phyloP scores from a whole-genome alignment of 2,113 vertebrate genomes.

The Entomyzon cyanotis region DNA sequence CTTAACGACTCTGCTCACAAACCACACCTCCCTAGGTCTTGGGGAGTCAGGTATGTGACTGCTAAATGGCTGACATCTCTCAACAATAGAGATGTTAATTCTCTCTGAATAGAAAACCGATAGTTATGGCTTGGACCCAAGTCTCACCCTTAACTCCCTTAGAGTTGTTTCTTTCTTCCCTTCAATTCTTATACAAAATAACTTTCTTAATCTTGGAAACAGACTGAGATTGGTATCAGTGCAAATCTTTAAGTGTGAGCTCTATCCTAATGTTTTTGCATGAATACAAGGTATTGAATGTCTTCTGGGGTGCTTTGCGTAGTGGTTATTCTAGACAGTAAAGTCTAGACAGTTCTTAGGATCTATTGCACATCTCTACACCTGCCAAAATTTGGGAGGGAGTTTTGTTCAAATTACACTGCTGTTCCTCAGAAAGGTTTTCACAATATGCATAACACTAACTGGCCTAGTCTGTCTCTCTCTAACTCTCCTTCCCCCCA shows the following conservation, averaged over 20 bases:
- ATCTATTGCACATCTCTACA: constrained; percentile 16
- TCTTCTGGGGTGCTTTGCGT: background rate
- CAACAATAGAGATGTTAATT: background rate
- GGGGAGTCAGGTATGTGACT: background rate
- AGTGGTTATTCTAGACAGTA: background rate
- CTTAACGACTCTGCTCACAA: background rate
- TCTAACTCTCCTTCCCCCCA: accelerated
- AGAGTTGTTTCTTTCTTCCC: background rate
- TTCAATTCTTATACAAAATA: constrained; percentile 35
- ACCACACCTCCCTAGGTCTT: background rate
- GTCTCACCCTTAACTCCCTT: background rate
- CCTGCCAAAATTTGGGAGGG: background rate
- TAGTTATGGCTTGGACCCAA: background rate
- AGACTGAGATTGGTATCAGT: background rate
- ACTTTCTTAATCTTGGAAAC: constrained; percentile 23
- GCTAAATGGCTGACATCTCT: background rate
- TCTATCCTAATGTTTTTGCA: background rate
- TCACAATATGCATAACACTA: accelerated
- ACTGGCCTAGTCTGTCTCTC: background rate
- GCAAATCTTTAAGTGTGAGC: background rate
- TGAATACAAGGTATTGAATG: constrained; percentile 21
- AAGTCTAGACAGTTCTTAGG: constrained; percentile 40
- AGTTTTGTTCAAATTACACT: background rate
- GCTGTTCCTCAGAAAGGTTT: background rate
- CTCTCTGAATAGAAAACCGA: background rate